phyloP scores from a whole-genome alignment of 53 echinoderm and acorn worm species.

The Zoroaster sp. region DNA sequence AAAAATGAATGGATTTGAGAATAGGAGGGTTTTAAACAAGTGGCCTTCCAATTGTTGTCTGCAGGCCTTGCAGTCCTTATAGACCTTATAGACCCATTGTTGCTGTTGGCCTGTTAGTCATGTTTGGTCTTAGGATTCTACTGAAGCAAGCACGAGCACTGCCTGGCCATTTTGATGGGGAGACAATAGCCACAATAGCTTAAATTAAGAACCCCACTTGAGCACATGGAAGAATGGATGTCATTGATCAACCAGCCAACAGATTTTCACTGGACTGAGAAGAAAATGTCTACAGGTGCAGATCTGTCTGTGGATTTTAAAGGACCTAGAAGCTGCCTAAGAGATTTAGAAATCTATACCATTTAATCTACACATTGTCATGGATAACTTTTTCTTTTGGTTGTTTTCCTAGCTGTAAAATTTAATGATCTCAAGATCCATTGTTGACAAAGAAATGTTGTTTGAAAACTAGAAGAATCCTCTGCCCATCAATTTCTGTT shows the following conservation, averaged over 20 bases:
- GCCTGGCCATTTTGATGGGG: not conserved
- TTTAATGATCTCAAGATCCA: too few relatives aligned
- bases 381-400: too few relatives aligned
- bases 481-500: too few relatives aligned
- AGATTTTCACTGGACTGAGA: not conserved
- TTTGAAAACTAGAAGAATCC: too few relatives aligned
- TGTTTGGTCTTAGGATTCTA: not conserved
- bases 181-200: not conserved
- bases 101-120: conserved; percentile 1
- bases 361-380: not conserved
- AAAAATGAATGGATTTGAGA: too few relatives aligned
- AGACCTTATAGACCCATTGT: conserved; percentile 18
- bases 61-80: not conserved
- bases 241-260: conserved; percentile 20
- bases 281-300: not conserved
- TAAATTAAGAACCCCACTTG: not conserved
- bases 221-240: not conserved
- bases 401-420: too few relatives aligned
- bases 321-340: not conserved
- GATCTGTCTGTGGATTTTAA: not conserved
- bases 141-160: not conserved
- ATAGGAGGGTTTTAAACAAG: not conserved
- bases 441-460: too few relatives aligned
- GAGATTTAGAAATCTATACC: not conserved
- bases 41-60: conserved; percentile 13